These are phyloP conservation scores for Lepidothrix coronata DNA, from an alignment of 2,113 vertebrate species.

Conservation along the genomic window DNA sequence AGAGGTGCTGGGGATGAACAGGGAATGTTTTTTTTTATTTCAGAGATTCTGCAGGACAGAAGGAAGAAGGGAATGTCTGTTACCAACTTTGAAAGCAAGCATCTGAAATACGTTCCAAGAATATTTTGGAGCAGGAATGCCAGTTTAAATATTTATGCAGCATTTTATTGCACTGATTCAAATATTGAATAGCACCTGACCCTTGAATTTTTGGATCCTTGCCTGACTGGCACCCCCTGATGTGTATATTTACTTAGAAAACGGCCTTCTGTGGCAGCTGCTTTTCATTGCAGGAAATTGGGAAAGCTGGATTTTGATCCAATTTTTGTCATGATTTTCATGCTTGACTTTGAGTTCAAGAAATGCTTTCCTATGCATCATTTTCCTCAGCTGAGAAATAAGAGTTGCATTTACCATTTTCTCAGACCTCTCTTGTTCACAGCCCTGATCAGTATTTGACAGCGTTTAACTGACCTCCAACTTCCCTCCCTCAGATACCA, in stretches of 20 bases:
- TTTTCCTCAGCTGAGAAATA: background rate
- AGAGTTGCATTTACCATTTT: background rate
- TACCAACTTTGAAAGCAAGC: slow-evolving; percentile 54
- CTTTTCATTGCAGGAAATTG: background rate
- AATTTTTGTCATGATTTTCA: background rate
- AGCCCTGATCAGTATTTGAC: background rate
- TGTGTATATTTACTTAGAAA: slow-evolving; percentile 28
- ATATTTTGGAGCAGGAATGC: slow-evolving; percentile 50
- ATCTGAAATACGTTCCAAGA: slow-evolving; percentile 41
- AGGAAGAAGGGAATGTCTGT: slow-evolving; percentile 40
- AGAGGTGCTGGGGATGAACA: slow-evolving; percentile 16
- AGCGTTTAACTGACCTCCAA: background rate
- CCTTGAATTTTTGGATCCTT: slow-evolving; percentile 46
- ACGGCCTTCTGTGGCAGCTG: slow-evolving; percentile 28
- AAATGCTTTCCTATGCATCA: background rate
- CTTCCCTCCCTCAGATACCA: background rate
- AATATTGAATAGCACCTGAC: slow-evolving; percentile 38
- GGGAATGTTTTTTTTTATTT: slow-evolving; percentile 13
- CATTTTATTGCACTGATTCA: slow-evolving; percentile 56
- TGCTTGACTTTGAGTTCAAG: background rate
- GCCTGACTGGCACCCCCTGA: slow-evolving; percentile 9
- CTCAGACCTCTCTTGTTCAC: background rate
- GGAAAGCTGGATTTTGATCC: slow-evolving; percentile 10
- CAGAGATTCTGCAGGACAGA: background rate
- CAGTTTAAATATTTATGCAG: slow-evolving; percentile 70